Base-by-base conservation (phyloP, 2,888 invertebrate species). In the Chirona hameri region DNA sequence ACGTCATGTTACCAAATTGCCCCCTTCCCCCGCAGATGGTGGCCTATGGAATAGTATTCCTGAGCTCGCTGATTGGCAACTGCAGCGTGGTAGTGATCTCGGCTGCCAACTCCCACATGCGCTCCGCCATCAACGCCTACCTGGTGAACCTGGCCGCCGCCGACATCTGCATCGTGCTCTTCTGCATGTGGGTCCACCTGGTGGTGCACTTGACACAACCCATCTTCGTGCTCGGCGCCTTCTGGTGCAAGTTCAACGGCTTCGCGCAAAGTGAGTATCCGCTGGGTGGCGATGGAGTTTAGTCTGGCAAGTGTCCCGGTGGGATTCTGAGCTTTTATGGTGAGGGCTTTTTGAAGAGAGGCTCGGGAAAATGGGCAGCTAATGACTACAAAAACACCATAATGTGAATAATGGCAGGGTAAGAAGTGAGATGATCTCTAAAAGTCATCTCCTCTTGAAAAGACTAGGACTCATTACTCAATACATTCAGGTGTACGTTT, bases 101-200 rank as follows among this genome's bases (percentile, higher is more conserved):
- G 7, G 84, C 84, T 29, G 84, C 85, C 80, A 87, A 87, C 83
- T 83, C 85, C 12, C 84, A 85, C n/a, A 85, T 87, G 84, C 83
- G 87, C 52, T 85, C 86, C 12, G 86, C 87, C 79, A 86, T 86
- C 79, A 87, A 87, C 84, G 84, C 86, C 52, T 87, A 87, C 83
- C 84, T 87, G 83, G 86, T 87, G 57, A 87, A 87, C 83, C 83
- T 87, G 82, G 87, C 87, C 0, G 85, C 85, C 12, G 87, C 87
- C 3, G 87, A 87, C 83, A 83, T 87, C 24, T 83, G 87, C 69
- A 87, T 87, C 69, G 86, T 86, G n/a, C 52, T 86, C 10, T 87
- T 85, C 82, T 87, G 87, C 82, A 87, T 87, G 86, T 87, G 87
- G 87, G 86, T 86, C 9, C 87, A 87, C 69, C 84, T 87, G 18